These are phyloP conservation scores for Girardia tigrina DNA, from an alignment of 2,888 invertebrate genomes.

Conservation along the genomic window DNA sequence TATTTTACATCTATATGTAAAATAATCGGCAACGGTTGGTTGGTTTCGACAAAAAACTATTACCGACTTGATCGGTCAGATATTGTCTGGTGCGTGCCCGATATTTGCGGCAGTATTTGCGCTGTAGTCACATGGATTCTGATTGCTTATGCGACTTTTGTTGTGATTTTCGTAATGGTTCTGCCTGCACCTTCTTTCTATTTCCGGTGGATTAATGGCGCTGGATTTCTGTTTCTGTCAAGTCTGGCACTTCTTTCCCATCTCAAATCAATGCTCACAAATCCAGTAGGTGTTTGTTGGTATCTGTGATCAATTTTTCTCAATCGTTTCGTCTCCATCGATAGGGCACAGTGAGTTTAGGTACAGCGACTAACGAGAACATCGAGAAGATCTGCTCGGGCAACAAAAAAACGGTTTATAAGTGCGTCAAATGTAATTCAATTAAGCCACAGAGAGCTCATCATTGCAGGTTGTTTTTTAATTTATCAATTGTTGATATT, in stretches of 20 bases:
- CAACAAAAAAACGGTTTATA: constrained; percentile 52
- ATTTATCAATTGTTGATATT: too few species aligned
- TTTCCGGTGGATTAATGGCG: constrained; percentile 57
- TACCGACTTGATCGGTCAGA: neutral
- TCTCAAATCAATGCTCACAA: constrained; percentile 66
- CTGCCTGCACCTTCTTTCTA: constrained; percentile 66
- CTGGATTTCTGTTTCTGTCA: constrained; percentile 65
- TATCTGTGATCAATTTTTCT: neutral
- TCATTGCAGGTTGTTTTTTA: constrained; percentile 62
- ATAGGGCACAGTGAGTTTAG: constrained; percentile 49
- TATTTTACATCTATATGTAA: neutral
- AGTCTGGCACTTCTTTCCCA: constrained; percentile 65
- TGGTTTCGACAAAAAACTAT: neutral
- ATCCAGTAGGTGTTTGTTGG: constrained; percentile 66
- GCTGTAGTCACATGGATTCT: constrained; percentile 67
- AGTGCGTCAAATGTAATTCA: constrained; percentile 66
- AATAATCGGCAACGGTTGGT: neutral
- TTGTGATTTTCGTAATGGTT: constrained; percentile 65
- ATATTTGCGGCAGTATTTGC: constrained; percentile 73
- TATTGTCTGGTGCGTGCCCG: constrained; percentile 61
- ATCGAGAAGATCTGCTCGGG: constrained; percentile 46
- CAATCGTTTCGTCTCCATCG: constrained; percentile 27
- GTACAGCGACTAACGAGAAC: constrained; percentile 50
- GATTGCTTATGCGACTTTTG: constrained; percentile 73
- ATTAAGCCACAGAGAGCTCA: constrained; percentile 70